These are phyloP conservation scores for Prenolepis imparis DNA, from an alignment of 2,888 invertebrate species.

Conservation along the genomic window DNA sequence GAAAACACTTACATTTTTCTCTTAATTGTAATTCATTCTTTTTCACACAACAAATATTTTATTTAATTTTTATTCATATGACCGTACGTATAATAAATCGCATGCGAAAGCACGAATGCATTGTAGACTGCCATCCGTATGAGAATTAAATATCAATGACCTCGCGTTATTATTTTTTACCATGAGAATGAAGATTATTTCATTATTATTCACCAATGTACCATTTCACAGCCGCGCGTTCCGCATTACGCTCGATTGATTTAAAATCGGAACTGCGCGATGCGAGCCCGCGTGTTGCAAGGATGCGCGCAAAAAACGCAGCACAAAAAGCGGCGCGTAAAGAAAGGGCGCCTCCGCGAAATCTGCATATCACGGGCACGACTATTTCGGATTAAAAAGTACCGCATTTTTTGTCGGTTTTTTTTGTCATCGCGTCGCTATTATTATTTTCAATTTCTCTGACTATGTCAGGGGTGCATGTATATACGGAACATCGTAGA, in stretches of 20 bases:
- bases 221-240: slow-evolving; percentile 67
- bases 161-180: background rate
- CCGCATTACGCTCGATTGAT: slow-evolving; percentile 74
- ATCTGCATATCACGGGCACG: slow-evolving; percentile 83
- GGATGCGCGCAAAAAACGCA: slow-evolving; percentile 41
- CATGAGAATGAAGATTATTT: slow-evolving; percentile 12
- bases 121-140: background rate
- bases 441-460: slow-evolving; percentile 78
- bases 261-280: slow-evolving; percentile 62
- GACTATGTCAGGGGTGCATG: slow-evolving; percentile 63
- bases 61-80: background rate
- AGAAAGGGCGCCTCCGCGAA: slow-evolving; percentile 74
- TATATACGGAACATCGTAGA: slow-evolving; percentile 26
- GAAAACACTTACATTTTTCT: background rate
- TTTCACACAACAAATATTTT: slow-evolving; percentile 12
- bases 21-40: background rate
- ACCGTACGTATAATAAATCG: background rate
- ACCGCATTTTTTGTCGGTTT: slow-evolving; percentile 71
- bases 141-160: slow-evolving; percentile 14
- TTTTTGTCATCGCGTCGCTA: slow-evolving; percentile 73
- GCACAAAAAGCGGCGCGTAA: slow-evolving; percentile 61
- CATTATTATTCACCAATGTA: slow-evolving; percentile 66
- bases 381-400: slow-evolving; percentile 82
- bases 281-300: slow-evolving; percentile 56
- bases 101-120: background rate